A percentile compares a stretch with the other conserved stretches of the same genome.
These are phyloP conservation scores for Orussus abietinus DNA, from an alignment of 1,140 invertebrate genomes.

Conservation along the genomic window DNA sequence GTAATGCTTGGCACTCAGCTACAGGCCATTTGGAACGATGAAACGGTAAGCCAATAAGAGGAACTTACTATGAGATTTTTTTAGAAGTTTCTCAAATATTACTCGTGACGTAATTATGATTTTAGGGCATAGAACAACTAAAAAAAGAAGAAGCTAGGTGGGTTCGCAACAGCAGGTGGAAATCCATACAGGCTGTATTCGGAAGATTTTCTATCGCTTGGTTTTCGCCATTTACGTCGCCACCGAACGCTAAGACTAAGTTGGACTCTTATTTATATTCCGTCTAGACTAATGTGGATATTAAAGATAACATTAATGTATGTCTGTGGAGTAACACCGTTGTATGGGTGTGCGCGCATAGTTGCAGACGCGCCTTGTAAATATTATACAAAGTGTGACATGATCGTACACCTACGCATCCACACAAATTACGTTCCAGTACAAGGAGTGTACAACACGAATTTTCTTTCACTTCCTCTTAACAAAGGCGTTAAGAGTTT, in stretches of 20 bases:
- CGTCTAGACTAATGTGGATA: constrained; percentile 52
- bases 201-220: constrained; percentile 88
- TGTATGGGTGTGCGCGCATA: too few relatives aligned
- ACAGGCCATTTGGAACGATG: constrained; percentile 98
- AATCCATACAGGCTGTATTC: constrained; percentile 92
- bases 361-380: too few relatives aligned
- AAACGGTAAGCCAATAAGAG: constrained; percentile 71
- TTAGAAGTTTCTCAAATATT: neutral
- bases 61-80: neutral
- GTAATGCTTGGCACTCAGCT: constrained; percentile 97
- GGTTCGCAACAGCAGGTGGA: constrained; percentile 87
- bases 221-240: constrained; percentile 88
- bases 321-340: too few relatives aligned
- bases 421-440: too few relatives aligned
- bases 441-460: too few relatives aligned
- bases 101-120: constrained; percentile 10
- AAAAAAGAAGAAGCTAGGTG: constrained; percentile 91
- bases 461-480: too few relatives aligned
- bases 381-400: too few relatives aligned
- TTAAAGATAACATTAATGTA: too few relatives aligned
- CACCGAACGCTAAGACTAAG: constrained; percentile 71
- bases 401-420: too few relatives aligned
- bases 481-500: too few relatives aligned
- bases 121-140: constrained; percentile 88
- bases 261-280: constrained; percentile 73